Evolutionary conservation across 2,113 vertebrate genomes (phyloP), one percentile per base, ranked within the genome.

Genomic region (Nothobranchius kuhntae): DNA sequence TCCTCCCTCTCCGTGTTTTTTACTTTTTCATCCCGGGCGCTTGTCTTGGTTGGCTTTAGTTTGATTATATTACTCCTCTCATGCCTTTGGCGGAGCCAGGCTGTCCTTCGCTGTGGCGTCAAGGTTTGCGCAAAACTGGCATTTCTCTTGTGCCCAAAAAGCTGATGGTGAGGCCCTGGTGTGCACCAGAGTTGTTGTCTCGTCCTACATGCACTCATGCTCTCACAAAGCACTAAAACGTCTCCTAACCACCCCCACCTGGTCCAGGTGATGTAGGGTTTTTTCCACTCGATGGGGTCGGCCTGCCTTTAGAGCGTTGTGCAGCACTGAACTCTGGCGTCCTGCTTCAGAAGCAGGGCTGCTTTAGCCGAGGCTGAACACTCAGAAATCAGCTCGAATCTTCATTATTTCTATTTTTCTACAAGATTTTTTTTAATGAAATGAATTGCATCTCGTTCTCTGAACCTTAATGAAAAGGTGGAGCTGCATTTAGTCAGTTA

Each of bases 121-220:
- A 96, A 95, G 95, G 96, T 94, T 99, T 99, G 92, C 96, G 96
- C 95, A 99, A 96, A 97, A 99, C 97, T 95, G 97, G 97, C 95
- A 98, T 99, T 96, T 95, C 96, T 94, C 96, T 99, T 92, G 94
- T 95, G 92, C 95, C 98, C 93, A 96, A 15, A 96, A 97, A 96
- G 92, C 91, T 90, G 68, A 91, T 96, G 98, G 98, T 99, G 98
- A 99, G 98, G 93, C 93, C 90, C 83, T 91, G 91, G 91, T 95
- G 94, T 84, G 89, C 86, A 92, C 89, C 83, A 55, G 79, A 76
- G 69, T 85, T 82, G 56, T 87, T 75, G 48, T 69, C 53, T 84
- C 76, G 62, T 77, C 73, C 52, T 60, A 72, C 80, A 66, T 65
- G 53, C 68, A 81, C 81, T 77, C 65, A 58, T 65, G 76, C 84